phyloP scores from a whole-genome alignment of 2,888 invertebrate species.

The Erebia epiphron region DNA sequence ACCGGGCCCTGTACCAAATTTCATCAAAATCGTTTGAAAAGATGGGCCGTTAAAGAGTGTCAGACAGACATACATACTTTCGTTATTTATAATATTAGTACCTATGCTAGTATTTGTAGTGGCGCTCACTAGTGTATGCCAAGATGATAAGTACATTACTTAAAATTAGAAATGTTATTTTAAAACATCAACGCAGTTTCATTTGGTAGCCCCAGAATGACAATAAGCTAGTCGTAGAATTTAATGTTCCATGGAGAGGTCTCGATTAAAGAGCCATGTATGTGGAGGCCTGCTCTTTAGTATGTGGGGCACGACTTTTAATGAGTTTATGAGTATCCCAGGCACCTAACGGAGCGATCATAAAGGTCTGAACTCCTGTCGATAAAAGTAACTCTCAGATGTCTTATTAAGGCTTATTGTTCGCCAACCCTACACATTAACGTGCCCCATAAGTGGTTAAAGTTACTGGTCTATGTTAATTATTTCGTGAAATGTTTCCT shows the following conservation, averaged over 20 bases:
- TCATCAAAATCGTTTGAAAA: no score
- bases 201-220: constrained; percentile 74
- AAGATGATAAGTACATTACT: no score
- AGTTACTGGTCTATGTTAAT: constrained; percentile 13
- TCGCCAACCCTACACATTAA: constrained; percentile 26
- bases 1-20: no score
- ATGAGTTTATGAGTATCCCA: constrained; percentile 74
- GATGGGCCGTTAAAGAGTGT: no score
- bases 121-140: no score
- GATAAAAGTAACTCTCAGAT: constrained; percentile 53
- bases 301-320: constrained; percentile 73
- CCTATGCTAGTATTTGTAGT: no score
- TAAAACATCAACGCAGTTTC: constrained; percentile 46
- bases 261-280: constrained; percentile 76
- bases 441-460: constrained; percentile 15
- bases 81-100: no score
- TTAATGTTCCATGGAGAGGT: constrained; percentile 76
- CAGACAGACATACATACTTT: no score
- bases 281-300: constrained; percentile 72
- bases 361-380: constrained; percentile 47
- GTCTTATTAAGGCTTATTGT: constrained; percentile 55
- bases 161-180: constrained; percentile 17
- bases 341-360: constrained; percentile 36
- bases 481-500: constrained; percentile 13
- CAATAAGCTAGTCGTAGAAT: constrained; percentile 72